Evolutionary conservation across 2,888 invertebrate species (phyloP).

Genomic region (Pyralis farinalis): DNA sequence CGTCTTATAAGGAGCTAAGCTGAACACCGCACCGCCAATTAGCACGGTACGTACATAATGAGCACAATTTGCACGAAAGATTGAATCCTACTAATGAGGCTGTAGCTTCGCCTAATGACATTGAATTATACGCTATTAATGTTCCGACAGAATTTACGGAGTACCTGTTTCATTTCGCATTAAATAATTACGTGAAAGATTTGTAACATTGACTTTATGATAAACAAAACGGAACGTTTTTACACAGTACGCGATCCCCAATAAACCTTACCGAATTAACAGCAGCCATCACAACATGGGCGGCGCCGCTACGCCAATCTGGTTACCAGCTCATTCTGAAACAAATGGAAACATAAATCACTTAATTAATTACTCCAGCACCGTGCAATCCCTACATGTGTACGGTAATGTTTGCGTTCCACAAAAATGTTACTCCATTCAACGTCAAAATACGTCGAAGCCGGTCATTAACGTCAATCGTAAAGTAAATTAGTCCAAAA

Average conservation of each 20-base stretch:
- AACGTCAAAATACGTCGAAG: constrained; percentile 24
- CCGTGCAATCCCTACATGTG: constrained; percentile 2
- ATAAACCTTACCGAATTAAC: constrained; percentile 82
- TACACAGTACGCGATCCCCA: constrained; percentile 6
- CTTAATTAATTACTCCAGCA: constrained; percentile 20
- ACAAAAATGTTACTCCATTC: constrained; percentile 18
- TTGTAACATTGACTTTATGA: constrained; percentile 19
- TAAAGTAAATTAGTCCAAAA: constrained; percentile 62
- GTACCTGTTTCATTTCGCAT: constrained; percentile 22
- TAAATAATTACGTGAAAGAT: constrained; percentile 22
- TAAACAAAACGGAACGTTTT: constrained; percentile 13
- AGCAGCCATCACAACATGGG: constrained; percentile 82
- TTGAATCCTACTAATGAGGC: constrained; percentile 48
- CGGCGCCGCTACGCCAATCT: constrained; percentile 35
- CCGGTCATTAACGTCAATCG: constrained; percentile 40
- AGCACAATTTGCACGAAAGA: constrained; percentile 41
- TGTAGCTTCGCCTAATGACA: constrained; percentile 35
- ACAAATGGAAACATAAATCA: constrained; percentile 40
- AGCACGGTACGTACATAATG: constrained; percentile 46
- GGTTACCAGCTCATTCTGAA: constrained; percentile 64
- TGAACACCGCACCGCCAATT: constrained; percentile 55
- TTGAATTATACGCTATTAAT: constrained; percentile 39
- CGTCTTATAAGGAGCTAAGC: constrained; percentile 30
- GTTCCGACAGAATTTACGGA: constrained; percentile 31
- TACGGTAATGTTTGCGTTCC: constrained; percentile 11